A percentile compares a stretch with the other conserved stretches of the same genome.
phyloP scores from a whole-genome alignment of 2,888 invertebrate species.

The Ophonus ardosiacus region DNA sequence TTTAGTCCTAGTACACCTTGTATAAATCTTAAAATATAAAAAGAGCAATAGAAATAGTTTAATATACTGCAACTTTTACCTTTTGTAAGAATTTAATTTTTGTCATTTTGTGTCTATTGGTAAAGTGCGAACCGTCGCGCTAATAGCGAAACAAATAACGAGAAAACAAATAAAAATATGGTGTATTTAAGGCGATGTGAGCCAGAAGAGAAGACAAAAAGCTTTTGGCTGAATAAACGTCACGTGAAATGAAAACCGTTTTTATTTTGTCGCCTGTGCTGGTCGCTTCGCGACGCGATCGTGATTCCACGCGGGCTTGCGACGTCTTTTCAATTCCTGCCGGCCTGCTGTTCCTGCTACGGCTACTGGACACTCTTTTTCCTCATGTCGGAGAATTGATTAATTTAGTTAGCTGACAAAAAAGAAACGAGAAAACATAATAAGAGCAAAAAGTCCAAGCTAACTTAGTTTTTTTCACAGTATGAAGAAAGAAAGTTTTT shows the following conservation, averaged over 20 bases:
- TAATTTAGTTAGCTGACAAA: conserved; percentile 62
- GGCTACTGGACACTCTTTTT: conserved; percentile 58
- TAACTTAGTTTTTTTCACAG: conserved; percentile 55
- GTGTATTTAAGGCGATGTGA: conserved; percentile 37
- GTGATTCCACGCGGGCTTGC: conserved; percentile 51
- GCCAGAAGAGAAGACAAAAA: conserved; percentile 26
- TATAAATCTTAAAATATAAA: too few species aligned
- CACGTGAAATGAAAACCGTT: conserved; percentile 61
- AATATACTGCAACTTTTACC: too few species aligned
- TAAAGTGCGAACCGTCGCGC: too few species aligned
- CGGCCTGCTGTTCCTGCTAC: conserved; percentile 1
- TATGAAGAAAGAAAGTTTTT: conserved; percentile 54
- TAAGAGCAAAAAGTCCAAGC: conserved; percentile 61
- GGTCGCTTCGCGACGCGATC: conserved; percentile 37
- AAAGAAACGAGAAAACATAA: conserved; percentile 62
- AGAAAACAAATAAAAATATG: conserved; percentile 52
- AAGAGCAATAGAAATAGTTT: too few species aligned
- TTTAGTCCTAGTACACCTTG: too few species aligned
- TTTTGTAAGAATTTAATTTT: too few species aligned
- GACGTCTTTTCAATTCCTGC: conserved; percentile 58
- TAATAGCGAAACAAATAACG: not conserved
- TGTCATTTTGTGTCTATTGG: too few species aligned
- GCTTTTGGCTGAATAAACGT: conserved; percentile 58
- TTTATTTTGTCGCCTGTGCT: conserved; percentile 49
- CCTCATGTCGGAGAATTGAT: conserved; percentile 62